Conservation (phyloP, 2,797 vertebrate species). For the Orientallactaga sibirica region DNA sequence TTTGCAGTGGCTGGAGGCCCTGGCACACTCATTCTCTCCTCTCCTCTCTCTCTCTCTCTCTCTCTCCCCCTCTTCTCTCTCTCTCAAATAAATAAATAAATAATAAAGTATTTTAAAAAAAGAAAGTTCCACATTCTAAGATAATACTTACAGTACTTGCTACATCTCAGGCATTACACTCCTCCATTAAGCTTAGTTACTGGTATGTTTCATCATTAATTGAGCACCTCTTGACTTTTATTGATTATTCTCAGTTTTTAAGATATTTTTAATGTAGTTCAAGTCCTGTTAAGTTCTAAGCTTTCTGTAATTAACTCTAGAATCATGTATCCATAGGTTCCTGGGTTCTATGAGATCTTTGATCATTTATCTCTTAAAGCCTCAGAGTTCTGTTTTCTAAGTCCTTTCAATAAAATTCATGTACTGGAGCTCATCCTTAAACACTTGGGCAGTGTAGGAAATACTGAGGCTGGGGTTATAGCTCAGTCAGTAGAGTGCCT, state of each 20-base stretch:
- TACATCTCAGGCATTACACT: background rate
- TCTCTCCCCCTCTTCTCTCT: too few species aligned
- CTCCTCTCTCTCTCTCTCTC: too few species aligned
- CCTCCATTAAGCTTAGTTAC: conserved; percentile 75
- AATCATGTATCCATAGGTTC: conserved; percentile 51
- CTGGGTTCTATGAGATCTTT: conserved; percentile 64
- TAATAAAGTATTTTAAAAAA: background rate
- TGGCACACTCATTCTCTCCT: too few species aligned
- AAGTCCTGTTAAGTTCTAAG: conserved; percentile 57
- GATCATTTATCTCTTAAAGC: conserved; percentile 49
- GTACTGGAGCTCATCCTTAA: background rate
- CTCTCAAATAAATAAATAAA: too few species aligned
- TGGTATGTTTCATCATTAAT: conserved; percentile 78
- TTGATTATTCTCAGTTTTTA: conserved; percentile 69
- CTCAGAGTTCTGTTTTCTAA: conserved; percentile 50
- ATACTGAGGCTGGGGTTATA: background rate
- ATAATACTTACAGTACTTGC: conserved; percentile 44
- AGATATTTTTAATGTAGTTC: conserved; percentile 65
- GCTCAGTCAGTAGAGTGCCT: too few species aligned
- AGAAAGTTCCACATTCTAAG: conserved; percentile 65
- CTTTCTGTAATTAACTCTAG: conserved; percentile 58
- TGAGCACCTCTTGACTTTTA: conserved; percentile 77
- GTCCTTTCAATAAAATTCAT: conserved; percentile 12
- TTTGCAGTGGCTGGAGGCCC: too few species aligned
- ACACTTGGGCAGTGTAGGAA: background rate